Evolutionary conservation across 2,888 invertebrate species (phyloP).

Genomic region (Embidobia sp.): DNA sequence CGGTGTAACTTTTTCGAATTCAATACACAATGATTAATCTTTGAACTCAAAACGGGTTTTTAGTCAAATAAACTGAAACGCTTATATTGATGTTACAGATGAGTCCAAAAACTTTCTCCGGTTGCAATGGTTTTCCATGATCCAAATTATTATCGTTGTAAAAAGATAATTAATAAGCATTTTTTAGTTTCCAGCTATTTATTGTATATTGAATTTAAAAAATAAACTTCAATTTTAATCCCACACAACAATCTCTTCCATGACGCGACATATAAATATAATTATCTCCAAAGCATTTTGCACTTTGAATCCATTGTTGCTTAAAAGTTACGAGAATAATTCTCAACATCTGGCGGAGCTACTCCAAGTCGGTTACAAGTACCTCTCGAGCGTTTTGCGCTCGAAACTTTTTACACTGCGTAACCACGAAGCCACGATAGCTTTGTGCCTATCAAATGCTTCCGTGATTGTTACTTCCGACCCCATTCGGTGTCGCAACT

Average conservation of each 20-base stretch:
- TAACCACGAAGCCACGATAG: constrained; percentile 57
- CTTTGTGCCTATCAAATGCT: constrained; percentile 56
- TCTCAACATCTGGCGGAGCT: constrained; percentile 47
- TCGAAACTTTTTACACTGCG: constrained; percentile 50
- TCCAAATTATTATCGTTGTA: too few relatives aligned
- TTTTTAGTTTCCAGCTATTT: too few relatives aligned
- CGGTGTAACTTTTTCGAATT: constrained; percentile 4
- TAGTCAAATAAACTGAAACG: background rate
- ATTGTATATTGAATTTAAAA: too few relatives aligned
- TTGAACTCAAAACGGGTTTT: background rate
- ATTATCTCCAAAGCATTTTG: constrained; percentile 30
- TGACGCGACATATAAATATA: background rate
- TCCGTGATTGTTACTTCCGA: constrained; percentile 60
- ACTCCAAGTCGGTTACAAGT: constrained; percentile 53
- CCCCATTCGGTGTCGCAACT: constrained; percentile 60
- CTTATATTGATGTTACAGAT: background rate
- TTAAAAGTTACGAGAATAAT: constrained; percentile 48
- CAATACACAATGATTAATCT: background rate
- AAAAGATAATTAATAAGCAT: too few relatives aligned
- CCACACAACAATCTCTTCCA: background rate
- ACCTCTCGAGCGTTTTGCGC: constrained; percentile 43
- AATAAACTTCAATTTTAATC: background rate
- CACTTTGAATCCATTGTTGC: constrained; percentile 25
- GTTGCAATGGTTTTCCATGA: too few relatives aligned
- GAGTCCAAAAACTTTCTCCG: constrained; percentile 6